Conservation (phyloP, 1,140 invertebrate species). For the Rhizoglyphus robini region DNA sequence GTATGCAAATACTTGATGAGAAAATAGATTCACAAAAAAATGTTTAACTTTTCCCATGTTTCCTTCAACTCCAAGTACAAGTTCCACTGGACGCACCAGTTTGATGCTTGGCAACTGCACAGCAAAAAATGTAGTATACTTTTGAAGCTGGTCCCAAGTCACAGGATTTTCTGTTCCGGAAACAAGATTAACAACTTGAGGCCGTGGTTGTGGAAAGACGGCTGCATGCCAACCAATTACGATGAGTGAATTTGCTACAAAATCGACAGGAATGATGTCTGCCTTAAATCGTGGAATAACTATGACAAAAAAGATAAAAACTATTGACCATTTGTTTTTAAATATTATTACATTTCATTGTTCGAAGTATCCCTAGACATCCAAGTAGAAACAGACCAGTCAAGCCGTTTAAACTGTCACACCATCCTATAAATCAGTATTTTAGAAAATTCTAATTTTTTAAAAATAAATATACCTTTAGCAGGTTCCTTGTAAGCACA, state of each 20-base stretch:
- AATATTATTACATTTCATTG: conserved; percentile 48
- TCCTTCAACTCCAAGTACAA: too few species aligned
- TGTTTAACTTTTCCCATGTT: too few species aligned
- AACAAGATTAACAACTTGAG: conserved; percentile 72
- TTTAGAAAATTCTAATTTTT: too few species aligned
- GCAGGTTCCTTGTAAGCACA: conserved; percentile 79
- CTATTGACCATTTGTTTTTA: neutral
- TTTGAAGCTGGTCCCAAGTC: too few species aligned
- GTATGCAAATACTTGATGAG: too few species aligned
- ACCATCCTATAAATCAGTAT: too few species aligned
- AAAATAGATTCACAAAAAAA: too few species aligned
- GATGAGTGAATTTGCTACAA: conserved; percentile 70
- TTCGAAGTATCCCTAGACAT: conserved; percentile 66
- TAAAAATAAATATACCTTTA: too few species aligned
- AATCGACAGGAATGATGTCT: conserved; percentile 86
- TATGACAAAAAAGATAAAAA: neutral
- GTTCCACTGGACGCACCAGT: too few species aligned
- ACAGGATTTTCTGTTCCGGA: too few species aligned
- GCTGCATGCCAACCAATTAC: conserved; percentile 56
- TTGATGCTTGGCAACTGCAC: too few species aligned
- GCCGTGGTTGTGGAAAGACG: conserved; percentile 38
- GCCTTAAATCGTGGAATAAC: conserved; percentile 43
- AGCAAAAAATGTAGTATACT: too few species aligned
- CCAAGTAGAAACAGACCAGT: conserved; percentile 87
- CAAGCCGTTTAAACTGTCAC: conserved; percentile 87